Percentiles rank a stretch among this genome's conserved stretches.
Evolutionary conservation across 2,888 invertebrate species (phyloP).

Genomic region (Odontothrips loti): DNA sequence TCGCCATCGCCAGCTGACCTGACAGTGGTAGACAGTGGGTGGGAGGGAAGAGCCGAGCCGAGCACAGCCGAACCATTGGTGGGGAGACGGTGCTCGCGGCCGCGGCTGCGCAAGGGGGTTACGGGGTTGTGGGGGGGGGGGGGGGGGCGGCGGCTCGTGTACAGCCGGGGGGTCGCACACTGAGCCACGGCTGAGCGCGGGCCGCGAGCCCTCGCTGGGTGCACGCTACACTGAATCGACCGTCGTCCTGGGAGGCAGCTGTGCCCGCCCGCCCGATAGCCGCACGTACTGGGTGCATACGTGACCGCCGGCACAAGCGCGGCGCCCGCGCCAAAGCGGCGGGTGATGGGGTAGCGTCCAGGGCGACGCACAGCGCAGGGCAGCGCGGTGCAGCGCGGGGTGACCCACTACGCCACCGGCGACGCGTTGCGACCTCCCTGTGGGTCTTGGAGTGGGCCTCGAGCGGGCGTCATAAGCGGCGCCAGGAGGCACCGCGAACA

Average conservation of each 20-base stretch:
- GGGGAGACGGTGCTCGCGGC: neutral
- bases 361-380: neutral
- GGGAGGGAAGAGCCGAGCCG: neutral
- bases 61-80: neutral
- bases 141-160: neutral
- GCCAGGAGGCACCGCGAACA: too few relatives aligned
- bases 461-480: too few relatives aligned
- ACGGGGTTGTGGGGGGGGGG: neutral
- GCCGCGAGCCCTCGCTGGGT: neutral
- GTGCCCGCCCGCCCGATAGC: neutral
- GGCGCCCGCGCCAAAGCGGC: too few relatives aligned
- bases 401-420: too few relatives aligned
- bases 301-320: constrained; percentile 13
- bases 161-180: neutral
- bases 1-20: too few relatives aligned
- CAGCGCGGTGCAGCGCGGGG: neutral
- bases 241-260: neutral
- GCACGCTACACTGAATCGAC: too few relatives aligned
- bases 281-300: constrained; percentile 9
- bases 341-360: neutral
- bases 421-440: too few relatives aligned
- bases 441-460: too few relatives aligned
- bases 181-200: neutral
- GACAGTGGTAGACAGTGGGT: neutral
- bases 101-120: neutral